Evolutionary conservation across 2,888 invertebrate species (phyloP).

Genomic region (Diarsia mendica): DNA sequence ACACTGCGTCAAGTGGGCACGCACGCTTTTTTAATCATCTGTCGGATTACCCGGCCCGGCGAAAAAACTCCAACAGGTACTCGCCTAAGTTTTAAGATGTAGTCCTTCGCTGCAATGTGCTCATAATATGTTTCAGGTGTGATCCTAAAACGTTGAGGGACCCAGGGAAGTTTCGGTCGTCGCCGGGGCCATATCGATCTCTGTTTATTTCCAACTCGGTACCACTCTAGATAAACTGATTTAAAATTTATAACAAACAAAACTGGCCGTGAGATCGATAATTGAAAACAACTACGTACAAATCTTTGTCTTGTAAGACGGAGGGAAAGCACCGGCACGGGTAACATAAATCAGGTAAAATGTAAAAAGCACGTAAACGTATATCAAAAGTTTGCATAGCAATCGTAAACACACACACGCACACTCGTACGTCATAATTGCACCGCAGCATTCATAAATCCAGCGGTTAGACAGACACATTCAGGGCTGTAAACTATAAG

Average conservation of each 20-base stretch:
- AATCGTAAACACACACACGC: conserved; percentile 70
- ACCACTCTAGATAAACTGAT: conserved; percentile 78
- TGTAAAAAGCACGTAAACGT: conserved; percentile 28
- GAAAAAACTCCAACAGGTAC: conserved; percentile 66
- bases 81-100: conserved; percentile 64
- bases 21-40: conserved; percentile 82
- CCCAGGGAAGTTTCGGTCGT: conserved; percentile 69
- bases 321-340: conserved; percentile 16
- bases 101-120: conserved; percentile 35
- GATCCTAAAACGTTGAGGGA: conserved; percentile 53
- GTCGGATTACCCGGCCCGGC: conserved; percentile 64
- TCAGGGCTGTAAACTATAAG: conserved; percentile 79
- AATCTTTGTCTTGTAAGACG: conserved; percentile 20
- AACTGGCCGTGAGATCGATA: conserved; percentile 72
- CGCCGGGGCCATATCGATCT: conserved; percentile 80
- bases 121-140: conserved; percentile 36
- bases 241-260: conserved; percentile 82
- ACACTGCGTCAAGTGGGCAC: conserved; percentile 87
- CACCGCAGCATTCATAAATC: conserved; percentile 85
- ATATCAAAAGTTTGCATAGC: conserved; percentile 59
- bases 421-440: conserved; percentile 80
- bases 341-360: conserved; percentile 38
- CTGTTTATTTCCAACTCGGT: conserved; percentile 81
- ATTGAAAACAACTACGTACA: conserved; percentile 58
- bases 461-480: conserved; percentile 84